phyloP scores from a whole-genome alignment of 2,113 vertebrate genomes.

The Oxyruncus cristatus region DNA sequence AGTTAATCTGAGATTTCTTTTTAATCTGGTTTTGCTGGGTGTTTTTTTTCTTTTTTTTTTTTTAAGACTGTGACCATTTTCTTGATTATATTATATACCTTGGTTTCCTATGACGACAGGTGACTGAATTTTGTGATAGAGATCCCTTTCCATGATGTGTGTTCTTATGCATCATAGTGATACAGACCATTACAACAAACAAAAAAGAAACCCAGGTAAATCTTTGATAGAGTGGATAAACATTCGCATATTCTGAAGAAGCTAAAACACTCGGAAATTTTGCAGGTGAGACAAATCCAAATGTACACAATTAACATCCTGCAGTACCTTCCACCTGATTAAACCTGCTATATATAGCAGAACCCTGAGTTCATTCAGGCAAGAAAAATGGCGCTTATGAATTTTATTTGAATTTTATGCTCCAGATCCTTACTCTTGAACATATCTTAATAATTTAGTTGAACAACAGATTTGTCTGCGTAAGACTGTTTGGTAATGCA shows the following conservation, averaged over 20 bases:
- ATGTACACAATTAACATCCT: neutral
- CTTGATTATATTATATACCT: neutral
- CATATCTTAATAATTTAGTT: constrained; percentile 19
- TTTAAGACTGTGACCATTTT: neutral
- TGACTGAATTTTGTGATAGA: neutral
- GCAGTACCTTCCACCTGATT: neutral
- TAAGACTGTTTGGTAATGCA: neutral
- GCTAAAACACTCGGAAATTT: neutral
- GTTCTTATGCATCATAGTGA: neutral
- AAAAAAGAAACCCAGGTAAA: neutral
- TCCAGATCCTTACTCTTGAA: neutral
- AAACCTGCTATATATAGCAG: neutral
- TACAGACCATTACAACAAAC: neutral
- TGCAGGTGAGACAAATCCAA: neutral
- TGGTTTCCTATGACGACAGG: neutral
- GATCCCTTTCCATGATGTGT: neutral
- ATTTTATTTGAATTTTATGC: constrained; percentile 36
- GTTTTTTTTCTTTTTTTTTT: neutral
- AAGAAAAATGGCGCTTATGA: neutral
- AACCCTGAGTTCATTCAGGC: neutral
- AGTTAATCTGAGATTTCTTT: neutral
- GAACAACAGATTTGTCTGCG: neutral
- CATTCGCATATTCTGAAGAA: neutral
- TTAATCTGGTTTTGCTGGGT: fast-evolving
- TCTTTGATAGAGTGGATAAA: neutral